Percentiles rank a stretch among this genome's conserved stretches.
phyloP scores from a whole-genome alignment of 2,888 invertebrate species.

The Timandra comae region DNA sequence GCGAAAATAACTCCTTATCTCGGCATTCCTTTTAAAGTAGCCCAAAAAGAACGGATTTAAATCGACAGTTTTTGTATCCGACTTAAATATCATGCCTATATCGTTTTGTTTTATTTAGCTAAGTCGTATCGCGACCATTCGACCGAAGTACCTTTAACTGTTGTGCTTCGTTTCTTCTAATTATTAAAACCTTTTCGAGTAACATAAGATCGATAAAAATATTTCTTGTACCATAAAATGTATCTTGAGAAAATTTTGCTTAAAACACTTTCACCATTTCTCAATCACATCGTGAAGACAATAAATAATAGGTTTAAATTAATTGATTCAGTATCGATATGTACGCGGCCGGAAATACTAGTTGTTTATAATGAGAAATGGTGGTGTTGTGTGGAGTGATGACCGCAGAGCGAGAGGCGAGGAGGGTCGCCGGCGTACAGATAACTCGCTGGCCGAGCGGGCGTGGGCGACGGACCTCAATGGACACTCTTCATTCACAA shows the following conservation, averaged over 20 bases:
- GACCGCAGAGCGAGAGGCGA: slow-evolving; percentile 16
- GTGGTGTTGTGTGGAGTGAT: slow-evolving; percentile 30
- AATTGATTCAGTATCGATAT: too few species aligned
- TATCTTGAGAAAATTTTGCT: too few species aligned
- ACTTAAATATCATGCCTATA: slow-evolving; percentile 57
- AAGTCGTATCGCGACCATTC: slow-evolving; percentile 39
- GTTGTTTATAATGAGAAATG: slow-evolving; percentile 10
- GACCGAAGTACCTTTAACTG: too few species aligned
- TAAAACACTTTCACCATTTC: too few species aligned
- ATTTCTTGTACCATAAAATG: too few species aligned
- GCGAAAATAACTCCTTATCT: slow-evolving; percentile 75
- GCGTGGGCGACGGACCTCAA: slow-evolving; percentile 71
- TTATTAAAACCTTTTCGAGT: too few species aligned
- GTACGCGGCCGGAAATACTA: neutral
- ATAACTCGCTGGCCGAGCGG: slow-evolving; percentile 39
- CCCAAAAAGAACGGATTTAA: slow-evolving; percentile 58
- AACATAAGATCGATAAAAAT: too few species aligned
- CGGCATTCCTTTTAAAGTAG: slow-evolving; percentile 70
- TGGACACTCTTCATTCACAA: slow-evolving; percentile 75
- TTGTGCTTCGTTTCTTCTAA: too few species aligned
- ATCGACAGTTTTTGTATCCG: slow-evolving; percentile 57
- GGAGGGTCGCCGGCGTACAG: slow-evolving; percentile 33
- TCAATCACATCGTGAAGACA: too few species aligned
- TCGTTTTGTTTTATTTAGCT: slow-evolving; percentile 48
- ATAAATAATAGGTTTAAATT: too few species aligned